A percentile compares a stretch with the other conserved stretches of the same genome.
Conservation (phyloP, 2,113 vertebrate genomes). For the Seriola rivoliana region DNA sequence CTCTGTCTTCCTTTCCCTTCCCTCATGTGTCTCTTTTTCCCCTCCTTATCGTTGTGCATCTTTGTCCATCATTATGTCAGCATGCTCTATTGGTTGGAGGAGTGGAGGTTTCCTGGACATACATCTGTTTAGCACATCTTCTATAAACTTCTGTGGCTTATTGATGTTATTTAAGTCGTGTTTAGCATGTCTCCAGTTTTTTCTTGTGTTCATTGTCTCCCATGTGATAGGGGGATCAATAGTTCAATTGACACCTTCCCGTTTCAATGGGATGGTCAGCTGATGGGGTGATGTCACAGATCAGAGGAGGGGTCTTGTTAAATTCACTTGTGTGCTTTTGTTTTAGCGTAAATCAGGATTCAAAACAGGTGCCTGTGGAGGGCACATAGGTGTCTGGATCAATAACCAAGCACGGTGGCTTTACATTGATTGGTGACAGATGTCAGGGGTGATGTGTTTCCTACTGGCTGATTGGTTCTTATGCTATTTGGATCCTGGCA, state of each 20-base stretch:
- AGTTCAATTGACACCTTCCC: conserved; percentile 45
- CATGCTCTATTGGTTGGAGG: conserved; percentile 42
- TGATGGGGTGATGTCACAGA: conserved; percentile 67
- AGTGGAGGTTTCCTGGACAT: conserved; percentile 1
- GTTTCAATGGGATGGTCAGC: conserved; percentile 57
- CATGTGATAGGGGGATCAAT: conserved; percentile 63
- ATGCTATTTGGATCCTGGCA: conserved; percentile 71
- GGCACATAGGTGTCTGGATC: conserved; percentile 37
- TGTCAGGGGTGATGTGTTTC: conserved; percentile 63
- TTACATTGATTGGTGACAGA: conserved; percentile 63
- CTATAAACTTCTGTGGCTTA: conserved; percentile 32
- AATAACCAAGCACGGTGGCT: conserved; percentile 42
- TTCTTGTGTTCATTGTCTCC: conserved; percentile 40
- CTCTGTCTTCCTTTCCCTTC: conserved; percentile 12
- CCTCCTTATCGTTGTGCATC: conserved; percentile 10
- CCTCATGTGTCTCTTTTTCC: conserved; percentile 14
- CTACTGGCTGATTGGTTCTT: conserved; percentile 59
- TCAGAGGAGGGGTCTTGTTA: conserved; percentile 56
- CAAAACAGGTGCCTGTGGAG: neutral
- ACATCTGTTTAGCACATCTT: conserved; percentile 18
- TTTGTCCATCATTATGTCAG: conserved; percentile 51
- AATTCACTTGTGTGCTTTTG: conserved; percentile 22
- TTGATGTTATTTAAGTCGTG: conserved; percentile 42
- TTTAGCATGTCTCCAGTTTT: conserved; percentile 35
- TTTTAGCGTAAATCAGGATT: conserved; percentile 20